Evolutionary conservation across 2,888 invertebrate genomes (phyloP), one percentile per base, ranked within the genome.

Genomic region (Cistogaster globosa): DNA sequence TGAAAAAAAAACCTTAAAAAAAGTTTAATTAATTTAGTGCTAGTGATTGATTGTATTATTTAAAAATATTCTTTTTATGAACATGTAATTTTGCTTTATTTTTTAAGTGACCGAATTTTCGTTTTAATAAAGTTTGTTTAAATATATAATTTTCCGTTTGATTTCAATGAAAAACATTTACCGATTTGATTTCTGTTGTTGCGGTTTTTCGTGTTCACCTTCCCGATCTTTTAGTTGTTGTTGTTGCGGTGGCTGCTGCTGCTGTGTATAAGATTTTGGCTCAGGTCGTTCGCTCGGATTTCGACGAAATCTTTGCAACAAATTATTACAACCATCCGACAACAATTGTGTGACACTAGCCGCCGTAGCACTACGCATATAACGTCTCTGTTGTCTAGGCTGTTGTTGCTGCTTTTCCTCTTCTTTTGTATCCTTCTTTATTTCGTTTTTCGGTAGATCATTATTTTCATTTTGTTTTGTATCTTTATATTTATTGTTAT

Each of bases 271-370:
- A 32, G 81, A 65, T 82, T 85, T 82, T 79, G 63, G 85, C 48
- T 94, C 95, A 87, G 93, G 93, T 92, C 94, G 94, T 93, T 95
- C 95, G 69, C 97, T 97, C 55, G 97, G 96, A 67, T 96, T 96
- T 86, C 97, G 95, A 87, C 96, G 94, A 89, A 97, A 94, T 88
- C 97, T 94, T 91, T 97, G 97, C 89, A 97, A 94, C 88, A 97
- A 94, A 93, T 95, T 97, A 90, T 96, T 96, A 93, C 97, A 97
- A 88, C 97, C 97, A 92, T 97, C 97, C 88, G 96, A 96, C 88
- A 97, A 93, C 89, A 97, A 93, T 93, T 97, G 97, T 87, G 97
- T 96, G 89, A 97, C 97, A 93, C 97, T 97, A 71, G 95, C 95
- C 60, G 96, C 95, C 63, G 96, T 95, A 71, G 97, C 96, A 86